These are phyloP conservation scores for Fragum fragum DNA, from an alignment of 2,888 invertebrate genomes.

Conservation along the genomic window DNA sequence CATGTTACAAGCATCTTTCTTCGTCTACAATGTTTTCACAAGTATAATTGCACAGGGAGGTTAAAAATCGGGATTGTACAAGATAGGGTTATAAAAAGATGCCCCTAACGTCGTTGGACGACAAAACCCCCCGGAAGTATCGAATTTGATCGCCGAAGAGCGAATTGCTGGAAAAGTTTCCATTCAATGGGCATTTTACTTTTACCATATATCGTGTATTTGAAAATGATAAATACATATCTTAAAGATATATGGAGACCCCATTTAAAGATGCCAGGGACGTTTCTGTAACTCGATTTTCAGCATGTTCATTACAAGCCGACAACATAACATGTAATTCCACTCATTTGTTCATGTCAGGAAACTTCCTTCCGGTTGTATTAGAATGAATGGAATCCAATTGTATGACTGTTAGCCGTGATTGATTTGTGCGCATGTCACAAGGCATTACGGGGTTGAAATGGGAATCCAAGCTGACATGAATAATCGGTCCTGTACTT, in stretches of 20 bases:
- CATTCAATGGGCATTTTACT: no score
- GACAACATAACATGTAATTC: constrained; percentile 64
- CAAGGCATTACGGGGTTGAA: constrained; percentile 40
- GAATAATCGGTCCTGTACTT: constrained; percentile 28
- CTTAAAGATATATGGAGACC: neutral
- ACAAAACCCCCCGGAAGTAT: no score
- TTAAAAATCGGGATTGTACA: no score
- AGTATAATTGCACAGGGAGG: no score
- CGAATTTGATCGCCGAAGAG: no score
- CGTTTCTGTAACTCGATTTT: constrained; percentile 59
- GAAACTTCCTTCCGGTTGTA: constrained; percentile 59
- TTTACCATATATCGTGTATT: no score
- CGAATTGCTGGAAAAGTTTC: no score
- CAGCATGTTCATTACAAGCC: constrained; percentile 63
- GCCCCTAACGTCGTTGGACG: no score
- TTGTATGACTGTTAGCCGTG: constrained; percentile 56
- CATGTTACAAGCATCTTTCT: no score
- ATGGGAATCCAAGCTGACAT: constrained; percentile 41
- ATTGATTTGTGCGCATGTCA: constrained; percentile 64
- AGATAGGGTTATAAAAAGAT: no score
- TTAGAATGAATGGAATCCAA: constrained; percentile 65
- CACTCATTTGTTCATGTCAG: constrained; percentile 71
- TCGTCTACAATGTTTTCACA: no score
- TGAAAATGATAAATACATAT: no score
- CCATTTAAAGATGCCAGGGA: neutral